Conservation (phyloP, 1,140 invertebrate species). For the Pseudomyrmex cubaensis region DNA sequence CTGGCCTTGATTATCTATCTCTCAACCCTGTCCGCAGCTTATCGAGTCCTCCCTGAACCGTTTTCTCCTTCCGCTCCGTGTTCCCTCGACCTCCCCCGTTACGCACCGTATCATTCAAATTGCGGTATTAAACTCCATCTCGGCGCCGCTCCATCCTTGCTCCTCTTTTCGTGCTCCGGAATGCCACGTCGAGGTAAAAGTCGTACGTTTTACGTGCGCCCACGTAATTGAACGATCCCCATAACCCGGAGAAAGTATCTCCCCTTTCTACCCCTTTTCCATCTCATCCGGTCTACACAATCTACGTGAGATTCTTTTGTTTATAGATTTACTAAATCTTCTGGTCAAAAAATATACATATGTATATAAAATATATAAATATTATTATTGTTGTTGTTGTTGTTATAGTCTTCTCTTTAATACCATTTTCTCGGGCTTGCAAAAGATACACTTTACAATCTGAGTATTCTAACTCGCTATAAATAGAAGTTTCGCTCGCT, state of each 20-base stretch:
- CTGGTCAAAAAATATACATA: no score
- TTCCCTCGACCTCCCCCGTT: neutral
- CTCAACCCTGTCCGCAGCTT: conserved; percentile 76
- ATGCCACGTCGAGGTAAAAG: conserved; percentile 52
- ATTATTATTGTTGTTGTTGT: no score
- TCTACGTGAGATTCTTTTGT: no score
- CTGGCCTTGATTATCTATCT: conserved; percentile 80
- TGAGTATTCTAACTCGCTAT: conserved; percentile 24
- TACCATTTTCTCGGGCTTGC: conserved; percentile 32
- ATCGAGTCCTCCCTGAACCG: conserved; percentile 52
- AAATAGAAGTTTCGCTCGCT: neutral
- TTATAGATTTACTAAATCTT: no score
- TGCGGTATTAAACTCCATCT: conserved; percentile 64
- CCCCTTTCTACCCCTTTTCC: neutral
- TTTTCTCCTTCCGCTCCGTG: conserved; percentile 60
- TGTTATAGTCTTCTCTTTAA: conserved; percentile 29
- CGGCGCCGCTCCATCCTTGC: neutral
- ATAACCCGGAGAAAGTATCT: neutral
- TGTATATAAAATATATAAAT: no score
- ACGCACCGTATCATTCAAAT: conserved; percentile 72
- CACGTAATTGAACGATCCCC: conserved; percentile 60
- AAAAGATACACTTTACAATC: conserved; percentile 30
- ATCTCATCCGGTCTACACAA: neutral
- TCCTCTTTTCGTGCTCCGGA: neutral
- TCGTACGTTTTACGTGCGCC: conserved; percentile 63